A percentile compares a stretch with the other conserved stretches of the same genome.
Conservation (phyloP, 2,113 vertebrate species). For the Acanthisitta chloris region DNA sequence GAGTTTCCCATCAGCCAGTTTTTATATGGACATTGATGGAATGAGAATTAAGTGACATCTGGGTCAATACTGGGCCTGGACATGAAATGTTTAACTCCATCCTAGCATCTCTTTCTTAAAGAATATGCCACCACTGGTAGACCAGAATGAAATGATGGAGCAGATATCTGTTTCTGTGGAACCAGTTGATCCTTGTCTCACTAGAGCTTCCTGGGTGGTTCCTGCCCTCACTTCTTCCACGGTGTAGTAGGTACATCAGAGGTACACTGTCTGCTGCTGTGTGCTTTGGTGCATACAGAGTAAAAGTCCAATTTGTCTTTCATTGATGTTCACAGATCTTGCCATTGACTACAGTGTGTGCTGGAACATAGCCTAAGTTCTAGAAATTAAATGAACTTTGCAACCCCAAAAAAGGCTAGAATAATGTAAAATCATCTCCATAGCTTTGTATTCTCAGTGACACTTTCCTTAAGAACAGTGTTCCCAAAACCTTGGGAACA, state of each 20-base stretch:
- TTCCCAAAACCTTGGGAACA: neutral
- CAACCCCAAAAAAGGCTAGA: neutral
- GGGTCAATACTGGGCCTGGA: neutral
- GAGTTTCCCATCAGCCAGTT: neutral
- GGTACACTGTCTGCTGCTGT: fast-evolving
- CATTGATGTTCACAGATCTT: neutral
- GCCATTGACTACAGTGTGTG: neutral
- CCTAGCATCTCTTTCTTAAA: neutral
- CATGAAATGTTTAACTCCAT: neutral
- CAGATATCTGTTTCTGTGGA: neutral
- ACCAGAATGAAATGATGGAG: neutral
- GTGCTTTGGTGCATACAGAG: neutral
- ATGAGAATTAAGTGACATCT: neutral
- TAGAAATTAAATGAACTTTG: neutral
- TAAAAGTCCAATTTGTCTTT: neutral
- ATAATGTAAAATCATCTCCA: neutral
- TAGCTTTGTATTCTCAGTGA: neutral
- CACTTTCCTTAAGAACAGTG: neutral
- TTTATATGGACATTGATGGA: neutral
- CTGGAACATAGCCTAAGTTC: neutral
- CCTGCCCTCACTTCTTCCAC: neutral
- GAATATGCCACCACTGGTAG: neutral
- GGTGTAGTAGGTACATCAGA: neutral
- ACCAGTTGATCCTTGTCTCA: neutral
- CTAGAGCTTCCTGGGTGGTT: neutral